phyloP scores from a whole-genome alignment of 2,888 invertebrate species.

The Agonopterix alstromeriana region DNA sequence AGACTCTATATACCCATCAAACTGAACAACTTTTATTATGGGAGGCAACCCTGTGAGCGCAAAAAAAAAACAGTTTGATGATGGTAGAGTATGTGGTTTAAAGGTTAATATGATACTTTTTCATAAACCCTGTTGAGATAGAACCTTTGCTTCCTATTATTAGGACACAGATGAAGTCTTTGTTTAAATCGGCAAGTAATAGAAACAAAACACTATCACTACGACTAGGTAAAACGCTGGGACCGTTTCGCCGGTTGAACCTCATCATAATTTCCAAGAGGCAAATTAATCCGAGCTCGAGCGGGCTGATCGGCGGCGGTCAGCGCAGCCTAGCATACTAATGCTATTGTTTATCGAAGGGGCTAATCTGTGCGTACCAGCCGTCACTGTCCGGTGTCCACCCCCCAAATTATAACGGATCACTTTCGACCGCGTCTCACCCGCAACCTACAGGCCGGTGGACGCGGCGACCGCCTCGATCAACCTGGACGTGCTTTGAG shows the following conservation, averaged over 20 bases:
- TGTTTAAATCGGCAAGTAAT: not conserved
- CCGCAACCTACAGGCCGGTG: constrained; percentile 31
- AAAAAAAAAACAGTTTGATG: too few species aligned
- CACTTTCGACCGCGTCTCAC: constrained; percentile 65
- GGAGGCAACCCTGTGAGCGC: too few species aligned
- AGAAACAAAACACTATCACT: not conserved
- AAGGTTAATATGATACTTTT: too few species aligned
- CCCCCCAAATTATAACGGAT: constrained; percentile 72
- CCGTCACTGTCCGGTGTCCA: constrained; percentile 72
- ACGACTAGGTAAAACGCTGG: constrained; percentile 10
- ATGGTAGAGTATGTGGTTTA: too few species aligned
- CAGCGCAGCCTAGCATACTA: constrained; percentile 75
- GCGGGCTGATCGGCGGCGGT: constrained; percentile 67
- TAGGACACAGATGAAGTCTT: too few species aligned
- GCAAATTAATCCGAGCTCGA: constrained; percentile 75
- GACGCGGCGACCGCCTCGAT: constrained; percentile 7
- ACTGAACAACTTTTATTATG: too few species aligned
- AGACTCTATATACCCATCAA: too few species aligned
- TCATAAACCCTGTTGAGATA: too few species aligned
- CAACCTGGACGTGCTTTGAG: constrained; percentile 11
- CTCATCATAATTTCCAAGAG: constrained; percentile 63
- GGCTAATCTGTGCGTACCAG: constrained; percentile 75
- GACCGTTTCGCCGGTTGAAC: constrained; percentile 35
- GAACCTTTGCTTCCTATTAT: too few species aligned
- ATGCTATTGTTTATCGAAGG: constrained; percentile 77